phyloP scores from a whole-genome alignment of 2,797 vertebrate species.

The Molossus alvarezi region DNA sequence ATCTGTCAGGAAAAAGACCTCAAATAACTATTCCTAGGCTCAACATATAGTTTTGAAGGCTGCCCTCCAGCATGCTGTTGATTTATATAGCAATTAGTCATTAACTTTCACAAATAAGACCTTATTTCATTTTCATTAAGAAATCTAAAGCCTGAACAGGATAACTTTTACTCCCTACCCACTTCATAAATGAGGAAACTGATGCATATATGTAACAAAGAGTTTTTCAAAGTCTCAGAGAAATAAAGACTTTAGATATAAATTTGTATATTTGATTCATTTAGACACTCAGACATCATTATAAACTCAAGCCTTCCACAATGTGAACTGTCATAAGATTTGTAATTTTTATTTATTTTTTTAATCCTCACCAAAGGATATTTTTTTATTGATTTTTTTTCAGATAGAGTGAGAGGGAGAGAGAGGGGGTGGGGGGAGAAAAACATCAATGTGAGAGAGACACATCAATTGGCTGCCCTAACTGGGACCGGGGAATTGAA shows the following conservation, averaged over 20 bases:
- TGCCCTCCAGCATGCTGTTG: not conserved
- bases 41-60: not conserved
- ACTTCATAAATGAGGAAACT: not conserved
- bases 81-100: not conserved
- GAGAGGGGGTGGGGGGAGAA: no score
- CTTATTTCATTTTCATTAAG: slow-evolving; percentile 14
- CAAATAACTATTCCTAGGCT: slow-evolving; percentile 22
- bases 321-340: not conserved
- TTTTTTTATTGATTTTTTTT: no score
- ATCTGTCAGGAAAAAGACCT: not conserved
- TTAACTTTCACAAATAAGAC: slow-evolving; percentile 1
- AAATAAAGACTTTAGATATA: not conserved
- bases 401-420: no score
- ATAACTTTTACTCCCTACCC: not conserved
- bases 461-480: no score
- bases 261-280: not conserved
- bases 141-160: not conserved
- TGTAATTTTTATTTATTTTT: not conserved
- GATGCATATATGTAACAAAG: not conserved
- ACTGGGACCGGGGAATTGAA: no score
- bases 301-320: not conserved
- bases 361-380: no score
- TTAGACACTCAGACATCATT: not conserved
- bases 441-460: no score
- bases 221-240: slow-evolving; percentile 10